Evolutionary conservation across 2,113 vertebrate genomes (phyloP), one percentile per base, ranked within the genome.

Genomic region (Synchiropus splendidus): DNA sequence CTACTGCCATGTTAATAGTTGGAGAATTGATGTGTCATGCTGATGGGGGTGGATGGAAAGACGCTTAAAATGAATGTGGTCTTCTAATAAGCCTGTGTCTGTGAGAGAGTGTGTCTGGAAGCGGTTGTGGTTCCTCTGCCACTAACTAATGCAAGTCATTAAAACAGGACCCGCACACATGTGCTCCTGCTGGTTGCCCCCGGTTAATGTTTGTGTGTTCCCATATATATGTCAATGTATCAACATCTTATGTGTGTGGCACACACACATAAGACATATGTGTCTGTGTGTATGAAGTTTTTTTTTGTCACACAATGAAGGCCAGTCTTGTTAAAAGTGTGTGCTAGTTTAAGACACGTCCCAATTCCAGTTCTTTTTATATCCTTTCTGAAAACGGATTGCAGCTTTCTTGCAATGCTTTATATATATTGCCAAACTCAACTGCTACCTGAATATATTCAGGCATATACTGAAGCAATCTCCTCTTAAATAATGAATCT

Each of bases 121-220:
- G 51, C 54, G 69, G 54, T 64, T 68, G 55, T 45, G 55, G 58
- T 51, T 55, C 44, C 35, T 47, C 41, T 61, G 47, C 37, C 53
- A 33, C 47, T 52, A 51, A 64, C 48, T 64, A 71, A 64, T 63
- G 31, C 21, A 54, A 64, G 51, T 67, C 61, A 73, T 80, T 78
- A 71, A 40, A 65, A 50, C 56, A 54, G 70, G 43, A 59, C 53
- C 46, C 45, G 6, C 53, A 46, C 70, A 79, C 62, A 65, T 72
- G 72, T 59, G 58, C 45, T 59, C 61, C 76, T 70, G 70, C 64
- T 74, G 61, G 59, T 67, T 51, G 33, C 61, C 58, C 59, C 54
- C 58, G 58, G 39, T 65, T 67, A 66, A 45, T 48, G 43, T 33
- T n/a, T n/a, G n/a, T n/a, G n/a, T n/a, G n/a, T n/a, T n/a, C n/a